A percentile compares a stretch with the other conserved stretches of the same genome.
These are phyloP conservation scores for Eupithecia dodoneata DNA, from an alignment of 2,888 invertebrate species.

Conservation along the genomic window DNA sequence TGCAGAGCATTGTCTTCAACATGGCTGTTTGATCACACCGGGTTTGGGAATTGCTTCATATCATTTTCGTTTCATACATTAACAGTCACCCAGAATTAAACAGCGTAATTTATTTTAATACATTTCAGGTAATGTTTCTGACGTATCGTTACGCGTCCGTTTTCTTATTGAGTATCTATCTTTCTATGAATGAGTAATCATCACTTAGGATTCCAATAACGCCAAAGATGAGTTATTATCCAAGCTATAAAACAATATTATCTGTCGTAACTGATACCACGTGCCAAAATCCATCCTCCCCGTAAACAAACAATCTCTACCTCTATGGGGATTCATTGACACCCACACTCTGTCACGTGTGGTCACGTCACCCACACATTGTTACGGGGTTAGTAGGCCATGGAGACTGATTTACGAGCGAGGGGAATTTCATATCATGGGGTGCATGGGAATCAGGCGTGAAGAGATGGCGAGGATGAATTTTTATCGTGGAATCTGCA, in stretches of 20 bases:
- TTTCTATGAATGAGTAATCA: neutral
- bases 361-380: constrained; percentile 21
- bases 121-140: neutral
- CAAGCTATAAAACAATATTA: neutral
- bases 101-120: neutral
- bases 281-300: constrained; percentile 16
- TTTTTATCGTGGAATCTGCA: constrained; percentile 35
- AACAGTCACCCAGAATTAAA: neutral
- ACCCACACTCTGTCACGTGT: constrained; percentile 25
- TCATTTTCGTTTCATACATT: neutral
- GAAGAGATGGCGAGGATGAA: constrained; percentile 35
- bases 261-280: neutral
- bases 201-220: neutral
- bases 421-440: constrained; percentile 43
- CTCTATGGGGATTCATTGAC: constrained; percentile 16
- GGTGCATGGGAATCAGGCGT: constrained; percentile 37
- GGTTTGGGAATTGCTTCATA: constrained; percentile 3
- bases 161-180: neutral
- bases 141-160: neutral
- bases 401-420: constrained; percentile 35
- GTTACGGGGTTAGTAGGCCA: constrained; percentile 35
- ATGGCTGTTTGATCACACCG: constrained; percentile 12
- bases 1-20: constrained; percentile 20
- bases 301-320: constrained; percentile 24
- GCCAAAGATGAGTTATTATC: neutral